Percentiles rank a stretch among this genome's conserved stretches.
Evolutionary conservation across 2,888 invertebrate genomes (phyloP).

Genomic region (Zygogramma bicolorata): DNA sequence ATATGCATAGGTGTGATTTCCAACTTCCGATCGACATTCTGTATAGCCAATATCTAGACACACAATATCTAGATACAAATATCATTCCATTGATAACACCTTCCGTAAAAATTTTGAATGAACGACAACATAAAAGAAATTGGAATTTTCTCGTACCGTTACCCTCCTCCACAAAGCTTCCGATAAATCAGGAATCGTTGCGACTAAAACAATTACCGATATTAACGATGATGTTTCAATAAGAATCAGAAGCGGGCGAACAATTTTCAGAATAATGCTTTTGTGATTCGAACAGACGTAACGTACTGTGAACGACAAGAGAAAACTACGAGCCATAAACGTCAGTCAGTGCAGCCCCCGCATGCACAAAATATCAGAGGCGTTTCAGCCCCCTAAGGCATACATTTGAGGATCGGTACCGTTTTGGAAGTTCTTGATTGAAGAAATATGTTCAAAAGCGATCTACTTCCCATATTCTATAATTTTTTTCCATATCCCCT

Average conservation of each 20-base stretch:
- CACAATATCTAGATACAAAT: too few relatives aligned
- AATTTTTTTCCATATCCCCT: too few relatives aligned
- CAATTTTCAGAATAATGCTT: constrained; percentile 39
- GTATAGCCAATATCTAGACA: too few relatives aligned
- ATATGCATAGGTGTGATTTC: too few relatives aligned
- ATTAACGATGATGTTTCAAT: constrained; percentile 52
- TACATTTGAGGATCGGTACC: too few relatives aligned
- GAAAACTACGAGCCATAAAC: constrained; percentile 37
- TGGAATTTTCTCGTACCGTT: constrained; percentile 23
- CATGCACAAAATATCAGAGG: constrained; percentile 21
- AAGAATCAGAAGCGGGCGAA: constrained; percentile 45
- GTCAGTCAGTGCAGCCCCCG: constrained; percentile 37
- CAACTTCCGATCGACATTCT: too few relatives aligned
- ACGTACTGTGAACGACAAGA: constrained; percentile 34
- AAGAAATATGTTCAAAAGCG: too few relatives aligned
- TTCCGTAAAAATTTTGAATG: background rate
- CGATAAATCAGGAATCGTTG: constrained; percentile 46
- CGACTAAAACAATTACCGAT: constrained; percentile 49
- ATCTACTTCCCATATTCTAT: too few relatives aligned
- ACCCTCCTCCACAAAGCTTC: constrained; percentile 12
- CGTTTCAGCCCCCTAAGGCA: background rate
- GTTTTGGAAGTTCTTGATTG: too few relatives aligned
- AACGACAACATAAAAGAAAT: background rate
- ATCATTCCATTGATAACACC: background rate
- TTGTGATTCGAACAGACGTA: constrained; percentile 41